Evolutionary conservation across 2,113 vertebrate genomes (phyloP).

Genomic region (Heptranchias perlo): DNA sequence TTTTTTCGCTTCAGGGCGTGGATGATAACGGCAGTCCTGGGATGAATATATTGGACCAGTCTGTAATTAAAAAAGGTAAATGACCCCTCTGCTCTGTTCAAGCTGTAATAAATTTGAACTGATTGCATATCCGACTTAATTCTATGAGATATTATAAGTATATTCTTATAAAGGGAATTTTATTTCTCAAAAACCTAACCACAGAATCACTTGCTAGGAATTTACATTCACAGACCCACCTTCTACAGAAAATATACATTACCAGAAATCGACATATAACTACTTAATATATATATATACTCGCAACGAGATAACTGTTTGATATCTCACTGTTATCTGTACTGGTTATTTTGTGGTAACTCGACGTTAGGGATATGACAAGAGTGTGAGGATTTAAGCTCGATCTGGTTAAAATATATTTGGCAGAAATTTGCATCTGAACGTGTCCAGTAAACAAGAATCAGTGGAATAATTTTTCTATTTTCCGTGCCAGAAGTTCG

Average conservation of each 20-base stretch:
- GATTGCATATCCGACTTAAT: background rate
- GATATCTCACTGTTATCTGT: background rate
- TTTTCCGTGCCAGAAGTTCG: background rate
- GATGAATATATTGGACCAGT: slow-evolving; percentile 36
- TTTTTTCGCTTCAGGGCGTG: background rate
- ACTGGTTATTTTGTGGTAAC: background rate
- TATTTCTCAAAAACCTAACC: background rate
- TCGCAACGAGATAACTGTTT: background rate
- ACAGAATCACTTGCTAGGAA: background rate
- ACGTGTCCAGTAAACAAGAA: background rate
- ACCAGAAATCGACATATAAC: background rate
- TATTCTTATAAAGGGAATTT: background rate
- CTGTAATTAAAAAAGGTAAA: slow-evolving; percentile 37
- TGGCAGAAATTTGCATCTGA: background rate
- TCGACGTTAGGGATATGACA: background rate
- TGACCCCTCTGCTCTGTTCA: background rate
- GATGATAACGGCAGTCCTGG: slow-evolving; percentile 34
- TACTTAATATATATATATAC: background rate
- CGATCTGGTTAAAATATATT: background rate
- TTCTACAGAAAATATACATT: background rate
- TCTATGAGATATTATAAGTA: background rate
- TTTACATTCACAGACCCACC: background rate
- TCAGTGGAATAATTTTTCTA: background rate
- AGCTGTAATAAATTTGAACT: background rate
- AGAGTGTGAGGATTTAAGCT: background rate